phyloP scores from a whole-genome alignment of 2,888 invertebrate species.

The Lomographa bimaculata region DNA sequence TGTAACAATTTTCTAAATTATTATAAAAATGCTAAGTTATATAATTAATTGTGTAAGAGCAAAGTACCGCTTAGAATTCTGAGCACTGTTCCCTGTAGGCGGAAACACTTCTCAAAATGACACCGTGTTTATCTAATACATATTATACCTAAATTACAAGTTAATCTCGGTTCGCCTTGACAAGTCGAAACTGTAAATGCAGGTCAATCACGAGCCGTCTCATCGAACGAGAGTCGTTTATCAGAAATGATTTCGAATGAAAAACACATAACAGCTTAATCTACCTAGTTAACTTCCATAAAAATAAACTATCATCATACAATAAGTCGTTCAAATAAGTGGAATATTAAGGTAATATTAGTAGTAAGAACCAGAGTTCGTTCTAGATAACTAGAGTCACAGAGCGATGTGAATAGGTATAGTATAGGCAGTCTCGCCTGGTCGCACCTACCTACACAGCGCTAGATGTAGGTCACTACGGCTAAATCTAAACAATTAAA shows the following conservation, averaged over 20 bases:
- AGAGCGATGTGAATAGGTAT: conserved; percentile 73
- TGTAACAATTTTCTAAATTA: conserved; percentile 80
- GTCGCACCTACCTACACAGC: conserved; percentile 37
- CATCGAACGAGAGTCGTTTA: conserved; percentile 57
- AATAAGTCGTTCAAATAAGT: conserved; percentile 68
- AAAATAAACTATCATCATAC: conserved; percentile 80
- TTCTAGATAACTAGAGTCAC: conserved; percentile 38
- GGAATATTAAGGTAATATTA: conserved; percentile 64
- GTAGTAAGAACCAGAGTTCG: conserved; percentile 30
- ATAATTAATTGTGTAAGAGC: conserved; percentile 81
- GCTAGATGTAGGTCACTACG: conserved; percentile 51
- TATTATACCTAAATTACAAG: conserved; percentile 77
- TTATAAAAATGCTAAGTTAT: conserved; percentile 83
- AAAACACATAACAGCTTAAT: conserved; percentile 81
- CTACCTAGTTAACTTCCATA: conserved; percentile 81
- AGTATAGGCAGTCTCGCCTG: conserved; percentile 26
- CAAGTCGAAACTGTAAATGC: conserved; percentile 76
- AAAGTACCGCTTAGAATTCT: conserved; percentile 72
- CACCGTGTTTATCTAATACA: conserved; percentile 76
- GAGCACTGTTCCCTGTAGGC: conserved; percentile 65
- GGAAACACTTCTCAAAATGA: conserved; percentile 71
- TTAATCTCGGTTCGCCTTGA: conserved; percentile 76
- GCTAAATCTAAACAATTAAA: conserved; percentile 67
- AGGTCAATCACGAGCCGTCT: conserved; percentile 65
- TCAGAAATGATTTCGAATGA: conserved; percentile 62